A percentile compares a stretch with the other conserved stretches of the same genome.
phyloP scores from a whole-genome alignment of 2,888 invertebrate genomes.

The Cantharis rustica region DNA sequence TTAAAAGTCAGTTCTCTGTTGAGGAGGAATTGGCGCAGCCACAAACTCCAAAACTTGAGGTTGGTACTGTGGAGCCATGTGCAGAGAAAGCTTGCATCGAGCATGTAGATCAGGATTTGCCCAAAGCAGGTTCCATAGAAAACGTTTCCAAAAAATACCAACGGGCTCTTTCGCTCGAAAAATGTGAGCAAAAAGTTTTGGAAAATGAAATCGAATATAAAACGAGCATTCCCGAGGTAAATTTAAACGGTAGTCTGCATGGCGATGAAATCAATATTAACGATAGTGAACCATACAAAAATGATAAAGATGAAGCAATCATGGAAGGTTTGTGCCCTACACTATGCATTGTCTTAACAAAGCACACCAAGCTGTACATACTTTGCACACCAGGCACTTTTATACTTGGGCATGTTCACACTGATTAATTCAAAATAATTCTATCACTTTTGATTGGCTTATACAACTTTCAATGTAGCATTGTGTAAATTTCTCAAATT shows the following conservation, averaged over 20 bases:
- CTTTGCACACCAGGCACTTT: constrained; percentile 3
- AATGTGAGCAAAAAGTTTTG: not conserved
- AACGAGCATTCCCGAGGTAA: not conserved
- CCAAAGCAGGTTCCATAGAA: not conserved
- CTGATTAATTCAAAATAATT: not conserved
- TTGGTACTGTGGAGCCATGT: not conserved
- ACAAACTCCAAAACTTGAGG: not conserved
- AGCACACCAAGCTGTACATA: constrained; percentile 9
- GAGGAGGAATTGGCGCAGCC: not conserved
- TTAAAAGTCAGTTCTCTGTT: not conserved
- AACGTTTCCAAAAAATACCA: not conserved
- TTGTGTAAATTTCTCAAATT: not conserved
- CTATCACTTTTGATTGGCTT: not conserved
- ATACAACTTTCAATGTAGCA: not conserved
- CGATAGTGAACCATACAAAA: not conserved
- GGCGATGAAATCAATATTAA: not conserved
- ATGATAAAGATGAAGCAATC: not conserved
- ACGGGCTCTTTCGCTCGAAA: not conserved
- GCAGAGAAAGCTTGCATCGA: not conserved
- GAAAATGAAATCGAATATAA: not conserved
- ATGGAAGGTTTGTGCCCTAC: not conserved
- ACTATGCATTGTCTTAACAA: not conserved
- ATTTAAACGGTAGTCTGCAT: not conserved
- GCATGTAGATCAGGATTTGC: not conserved
- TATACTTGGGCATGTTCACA: not conserved